Evolutionary conservation across 2,113 vertebrate species (phyloP), one percentile per base, ranked within the genome.

Genomic region (Oncorhynchus clarkii): DNA sequence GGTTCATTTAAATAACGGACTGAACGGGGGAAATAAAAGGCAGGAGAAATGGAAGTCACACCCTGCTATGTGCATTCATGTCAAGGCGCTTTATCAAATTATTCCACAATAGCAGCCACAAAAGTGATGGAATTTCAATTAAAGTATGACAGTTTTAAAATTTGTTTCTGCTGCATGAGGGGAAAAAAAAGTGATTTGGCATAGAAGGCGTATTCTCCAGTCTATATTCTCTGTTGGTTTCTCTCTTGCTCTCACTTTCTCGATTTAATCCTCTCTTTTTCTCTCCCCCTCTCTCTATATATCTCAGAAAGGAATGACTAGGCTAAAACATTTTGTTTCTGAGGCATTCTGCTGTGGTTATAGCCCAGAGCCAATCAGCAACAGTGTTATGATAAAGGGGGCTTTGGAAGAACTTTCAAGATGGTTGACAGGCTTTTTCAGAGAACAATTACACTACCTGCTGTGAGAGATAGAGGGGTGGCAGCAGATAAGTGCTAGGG

Each of bases 101-200:
- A 88, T 88, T 79, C 76, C 80, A 87, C 87, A 90, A 89, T 82
- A 78, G 87, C 80, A 82, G 80, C 82, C 77, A 20, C 87, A 86
- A 78, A 85, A 89, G 88, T 90, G 89, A 88, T 89, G 88, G 89
- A 88, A 92, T 90, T 93, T 91, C 85, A 91, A 90, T 92, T 91
- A 90, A 89, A 89, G 64, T 86, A 82, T 90, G 91, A 90, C 90
- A 89, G 87, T 87, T 89, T 89, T 72, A 73, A 78, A 88, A 91
- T 87, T 71, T 89, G 88, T 89, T 90, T 88, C 82, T 82, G 80
- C 73, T 72, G 7, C 64, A n/a, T 59, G 76, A 57, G 49, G 75
- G 6, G 24, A 45, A 59, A 26, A 39, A 66, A 71, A 75, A 73
- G 68, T 54, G 76, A 83, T 73, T 39, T 78, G 5, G 27, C 64